Evolutionary conservation across 2,113 vertebrate species (phyloP), one percentile per base, ranked within the genome.

Genomic region (Bambusicola thoracicus): DNA sequence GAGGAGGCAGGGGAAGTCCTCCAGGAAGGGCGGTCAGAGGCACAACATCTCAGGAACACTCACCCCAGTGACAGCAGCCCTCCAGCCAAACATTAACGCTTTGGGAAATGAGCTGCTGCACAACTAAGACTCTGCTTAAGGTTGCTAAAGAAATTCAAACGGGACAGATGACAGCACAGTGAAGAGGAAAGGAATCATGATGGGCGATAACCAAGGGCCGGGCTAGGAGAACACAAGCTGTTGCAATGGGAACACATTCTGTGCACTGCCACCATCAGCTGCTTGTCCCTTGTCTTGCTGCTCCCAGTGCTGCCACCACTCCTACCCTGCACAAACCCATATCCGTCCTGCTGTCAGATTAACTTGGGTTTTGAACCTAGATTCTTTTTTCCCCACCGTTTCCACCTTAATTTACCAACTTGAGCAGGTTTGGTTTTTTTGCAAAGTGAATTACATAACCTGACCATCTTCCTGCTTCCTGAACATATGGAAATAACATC

Each of bases 401-500:
- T 18, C 51, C 93, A 66, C 74, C 72, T 58, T 62, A 16, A 49
- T 53, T 49, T 56, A 62, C 79, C 81, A 69, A 32, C 63, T 63
- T 36, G 40, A 82, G 61, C 91, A 91, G 92, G 91, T 58, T 58
- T 58, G 5, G 27, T 93, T 88, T n/a, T 86, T 90, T n/a, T 82
- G 43, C 27, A 46, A 90, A 92, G 69, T 43, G 36, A 51, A 2
- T 93, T 90, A 69, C 7, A 72, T 75, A 95, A 29, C 81, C 90
- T 36, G 81, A 84, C 46, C 30, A 56, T 49, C 6, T 0, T 81
- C 87, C 67, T 90, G 73, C 63, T 91, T 90, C 76, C 77, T 70
- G 92, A 91, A 46, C 94, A 91, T 67, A 92, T 68, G 96, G 94
- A 85, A 91, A 58, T 34, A 90, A 68, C 76, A 9, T 77, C 94